These are phyloP conservation scores for Cyprinus carpio DNA, from an alignment of 2,113 vertebrate species.

Conservation along the genomic window DNA sequence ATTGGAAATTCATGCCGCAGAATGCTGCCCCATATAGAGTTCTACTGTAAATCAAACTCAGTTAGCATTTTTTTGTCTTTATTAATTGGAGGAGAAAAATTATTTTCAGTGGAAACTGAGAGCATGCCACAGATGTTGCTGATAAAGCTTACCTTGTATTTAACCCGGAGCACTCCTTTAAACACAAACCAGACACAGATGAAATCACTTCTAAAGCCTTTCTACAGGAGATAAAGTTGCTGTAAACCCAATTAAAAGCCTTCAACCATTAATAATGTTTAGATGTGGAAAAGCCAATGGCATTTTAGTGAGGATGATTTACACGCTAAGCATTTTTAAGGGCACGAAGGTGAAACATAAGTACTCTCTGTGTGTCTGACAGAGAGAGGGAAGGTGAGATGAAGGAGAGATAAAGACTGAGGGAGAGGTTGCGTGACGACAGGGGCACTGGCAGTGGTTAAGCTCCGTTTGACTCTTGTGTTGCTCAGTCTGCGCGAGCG, in stretches of 20 bases:
- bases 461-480: slow-evolving; percentile 56
- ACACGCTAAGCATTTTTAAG: slow-evolving; percentile 30
- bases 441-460: slow-evolving; percentile 53
- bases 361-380: slow-evolving; percentile 8
- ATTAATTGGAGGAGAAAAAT: neutral
- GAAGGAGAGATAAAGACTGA: slow-evolving; percentile 43
- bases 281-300: neutral
- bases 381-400: slow-evolving; percentile 17
- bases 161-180: neutral
- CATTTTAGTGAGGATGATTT: slow-evolving; percentile 19
- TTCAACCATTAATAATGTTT: slow-evolving; percentile 22
- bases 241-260: slow-evolving; percentile 28
- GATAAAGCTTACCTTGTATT: neutral
- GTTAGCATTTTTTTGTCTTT: neutral
- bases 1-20: neutral
- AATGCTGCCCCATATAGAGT: neutral
- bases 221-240: slow-evolving; percentile 8
- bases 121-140: neutral
- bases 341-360: neutral
- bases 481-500: slow-evolving; percentile 50
- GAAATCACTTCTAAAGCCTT: slow-evolving; percentile 13
- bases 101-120: neutral
- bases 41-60: neutral
- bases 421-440: slow-evolving; percentile 36
- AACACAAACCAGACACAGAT: slow-evolving; percentile 15